A percentile compares a stretch with the other conserved stretches of the same genome.
phyloP scores from a whole-genome alignment of 35 echinoderm and acorn worm species.

The Eucidaris tribuloides region DNA sequence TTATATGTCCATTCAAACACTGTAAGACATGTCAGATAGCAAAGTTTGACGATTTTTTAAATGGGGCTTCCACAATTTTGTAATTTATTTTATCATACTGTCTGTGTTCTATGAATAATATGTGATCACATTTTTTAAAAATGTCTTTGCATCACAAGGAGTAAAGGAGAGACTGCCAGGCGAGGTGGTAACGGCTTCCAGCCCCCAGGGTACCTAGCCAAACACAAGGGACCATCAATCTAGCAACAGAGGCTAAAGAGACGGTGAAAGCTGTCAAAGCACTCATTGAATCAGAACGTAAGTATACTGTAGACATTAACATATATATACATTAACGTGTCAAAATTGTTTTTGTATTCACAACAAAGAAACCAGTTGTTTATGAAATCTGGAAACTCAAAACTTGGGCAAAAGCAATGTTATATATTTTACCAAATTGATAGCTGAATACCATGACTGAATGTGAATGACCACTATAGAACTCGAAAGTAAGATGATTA shows the following conservation, averaged over 20 bases:
- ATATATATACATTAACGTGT: not conserved
- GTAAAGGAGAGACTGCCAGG: constrained; percentile 59
- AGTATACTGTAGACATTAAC: constrained; percentile 35
- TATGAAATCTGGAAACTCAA: not conserved
- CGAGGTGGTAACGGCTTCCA: constrained; percentile 54
- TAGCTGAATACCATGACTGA: no score
- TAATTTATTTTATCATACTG: no score
- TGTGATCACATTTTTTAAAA: no score
- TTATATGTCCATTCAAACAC: no score
- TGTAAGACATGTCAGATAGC: no score
- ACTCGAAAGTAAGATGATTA: no score
- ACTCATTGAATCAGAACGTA: constrained; percentile 95
- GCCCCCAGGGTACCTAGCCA: constrained; percentile 81
- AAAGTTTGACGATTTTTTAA: no score
- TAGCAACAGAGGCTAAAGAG: constrained; percentile 78
- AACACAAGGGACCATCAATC: constrained; percentile 75
- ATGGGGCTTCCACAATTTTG: no score
- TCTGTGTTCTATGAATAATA: no score
- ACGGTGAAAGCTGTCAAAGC: constrained; percentile 88
- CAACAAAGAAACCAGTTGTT: not conserved
- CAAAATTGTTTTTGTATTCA: not conserved
- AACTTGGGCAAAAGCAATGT: not conserved
- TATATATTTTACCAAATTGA: no score
- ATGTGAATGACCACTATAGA: no score
- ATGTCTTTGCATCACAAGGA: no score